Conservation (phyloP, 2,888 invertebrate genomes). For the Pyrrhosoma nymphula region DNA sequence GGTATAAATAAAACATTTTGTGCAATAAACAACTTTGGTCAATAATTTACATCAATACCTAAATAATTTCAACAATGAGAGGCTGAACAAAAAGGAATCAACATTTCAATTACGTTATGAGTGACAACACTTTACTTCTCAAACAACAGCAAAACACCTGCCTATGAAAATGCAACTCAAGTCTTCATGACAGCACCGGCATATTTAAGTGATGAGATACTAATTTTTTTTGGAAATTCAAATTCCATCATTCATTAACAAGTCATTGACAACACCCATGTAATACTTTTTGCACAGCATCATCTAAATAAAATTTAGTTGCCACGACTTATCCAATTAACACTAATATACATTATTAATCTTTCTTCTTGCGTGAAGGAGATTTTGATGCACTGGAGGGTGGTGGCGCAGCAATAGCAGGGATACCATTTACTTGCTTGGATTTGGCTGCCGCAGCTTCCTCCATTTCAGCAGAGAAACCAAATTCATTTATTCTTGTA, state of each 20-base stretch:
- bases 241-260: neutral
- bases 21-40: constrained; percentile 44
- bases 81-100: constrained; percentile 17
- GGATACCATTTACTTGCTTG: constrained; percentile 26
- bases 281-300: constrained; percentile 56
- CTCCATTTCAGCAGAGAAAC: constrained; percentile 96
- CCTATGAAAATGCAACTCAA: constrained; percentile 45
- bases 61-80: constrained; percentile 19
- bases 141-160: constrained; percentile 40
- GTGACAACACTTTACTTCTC: neutral
- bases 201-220: constrained; percentile 3
- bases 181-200: constrained; percentile 40
- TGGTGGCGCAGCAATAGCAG: constrained; percentile 16
- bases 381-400: constrained; percentile 44
- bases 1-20: constrained; percentile 48
- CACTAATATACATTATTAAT: constrained; percentile 48
- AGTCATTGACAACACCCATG: constrained; percentile 59
- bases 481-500: constrained; percentile 97
- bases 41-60: constrained; percentile 14
- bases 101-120: constrained; percentile 10
- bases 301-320: constrained; percentile 53
- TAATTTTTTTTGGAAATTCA: neutral
- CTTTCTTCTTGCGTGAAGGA: constrained; percentile 54
- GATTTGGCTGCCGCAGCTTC: constrained; percentile 77
- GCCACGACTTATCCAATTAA: constrained; percentile 40